phyloP scores from a whole-genome alignment of 92 coral and sea anemone genomes.

The Pocillopora meandrina region DNA sequence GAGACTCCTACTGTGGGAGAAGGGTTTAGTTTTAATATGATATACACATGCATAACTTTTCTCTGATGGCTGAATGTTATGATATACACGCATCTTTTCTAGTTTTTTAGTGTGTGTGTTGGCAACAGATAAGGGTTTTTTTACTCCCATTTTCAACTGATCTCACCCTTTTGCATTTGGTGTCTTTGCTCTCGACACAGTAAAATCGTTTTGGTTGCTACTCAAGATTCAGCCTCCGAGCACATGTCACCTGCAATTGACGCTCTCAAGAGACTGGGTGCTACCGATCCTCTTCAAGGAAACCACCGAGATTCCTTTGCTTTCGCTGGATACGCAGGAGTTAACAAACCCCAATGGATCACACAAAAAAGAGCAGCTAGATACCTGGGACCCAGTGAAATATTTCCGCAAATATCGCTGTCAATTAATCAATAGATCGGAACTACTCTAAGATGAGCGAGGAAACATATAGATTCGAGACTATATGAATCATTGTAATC shows the following conservation, averaged over 20 bases:
- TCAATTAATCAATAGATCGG: background rate
- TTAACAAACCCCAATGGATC: conserved; percentile 33
- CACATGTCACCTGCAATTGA: conserved; percentile 15
- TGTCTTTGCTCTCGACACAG: background rate
- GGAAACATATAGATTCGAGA: no score
- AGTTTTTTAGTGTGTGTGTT: no score
- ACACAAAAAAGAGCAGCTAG: conserved; percentile 20
- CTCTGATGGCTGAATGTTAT: no score
- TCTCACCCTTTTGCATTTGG: no score
- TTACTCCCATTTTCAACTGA: no score
- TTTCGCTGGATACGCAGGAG: conserved; percentile 38
- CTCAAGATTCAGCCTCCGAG: conserved; percentile 23
- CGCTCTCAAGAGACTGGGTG: conserved; percentile 51
- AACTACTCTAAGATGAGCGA: no score
- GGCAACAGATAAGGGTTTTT: no score
- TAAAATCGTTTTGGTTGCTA: conserved; percentile 40
- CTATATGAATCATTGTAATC: no score
- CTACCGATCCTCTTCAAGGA: conserved; percentile 19
- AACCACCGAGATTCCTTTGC: conserved; percentile 32
- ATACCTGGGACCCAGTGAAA: conserved; percentile 31
- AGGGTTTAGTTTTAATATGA: no score
- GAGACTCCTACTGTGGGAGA: no score
- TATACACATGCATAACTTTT: no score
- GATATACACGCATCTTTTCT: no score
- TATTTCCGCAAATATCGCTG: background rate